Percentiles rank a stretch among this genome's conserved stretches.
These are phyloP conservation scores for Zaprionus obscuricornis DNA, from an alignment of 2,888 invertebrate genomes.

Conservation along the genomic window DNA sequence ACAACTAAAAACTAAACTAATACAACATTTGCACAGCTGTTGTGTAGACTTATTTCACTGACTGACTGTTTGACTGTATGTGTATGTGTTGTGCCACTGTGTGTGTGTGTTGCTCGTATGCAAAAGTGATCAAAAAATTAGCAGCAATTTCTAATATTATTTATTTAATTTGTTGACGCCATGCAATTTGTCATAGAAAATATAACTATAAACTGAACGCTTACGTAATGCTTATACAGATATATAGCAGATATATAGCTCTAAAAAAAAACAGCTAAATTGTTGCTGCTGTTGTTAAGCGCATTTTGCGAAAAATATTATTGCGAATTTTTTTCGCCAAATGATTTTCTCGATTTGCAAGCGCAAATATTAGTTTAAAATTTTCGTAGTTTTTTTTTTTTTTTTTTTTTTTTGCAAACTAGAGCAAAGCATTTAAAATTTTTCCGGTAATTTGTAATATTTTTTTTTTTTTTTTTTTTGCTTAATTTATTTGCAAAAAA, in stretches of 20 bases:
- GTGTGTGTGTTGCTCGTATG: constrained; percentile 28
- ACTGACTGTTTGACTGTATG: constrained; percentile 3
- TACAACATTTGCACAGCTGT: constrained; percentile 64
- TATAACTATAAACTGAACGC: constrained; percentile 29
- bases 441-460: constrained; percentile 8
- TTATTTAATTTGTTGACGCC: constrained; percentile 72
- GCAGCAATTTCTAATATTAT: constrained; percentile 52
- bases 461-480: constrained; percentile 16
- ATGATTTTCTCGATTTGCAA: constrained; percentile 48
- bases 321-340: constrained; percentile 42
- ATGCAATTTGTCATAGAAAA: constrained; percentile 56
- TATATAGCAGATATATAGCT: no score
- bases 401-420: constrained; percentile 45
- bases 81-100: constrained; percentile 19
- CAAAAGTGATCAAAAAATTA: constrained; percentile 49
- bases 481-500: constrained; percentile 31
- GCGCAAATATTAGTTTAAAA: no score
- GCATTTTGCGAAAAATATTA: constrained; percentile 45
- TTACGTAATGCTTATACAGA: constrained; percentile 54
- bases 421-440: constrained; percentile 25
- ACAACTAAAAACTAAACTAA: no score
- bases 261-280: constrained; percentile 39
- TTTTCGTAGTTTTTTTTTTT: no score
- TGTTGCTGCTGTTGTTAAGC: constrained; percentile 33
- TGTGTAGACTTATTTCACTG: no score